Percentiles rank a stretch among this genome's conserved stretches.
Evolutionary conservation across 2,888 invertebrate species (phyloP).

Genomic region (Nemoura dubitans): DNA sequence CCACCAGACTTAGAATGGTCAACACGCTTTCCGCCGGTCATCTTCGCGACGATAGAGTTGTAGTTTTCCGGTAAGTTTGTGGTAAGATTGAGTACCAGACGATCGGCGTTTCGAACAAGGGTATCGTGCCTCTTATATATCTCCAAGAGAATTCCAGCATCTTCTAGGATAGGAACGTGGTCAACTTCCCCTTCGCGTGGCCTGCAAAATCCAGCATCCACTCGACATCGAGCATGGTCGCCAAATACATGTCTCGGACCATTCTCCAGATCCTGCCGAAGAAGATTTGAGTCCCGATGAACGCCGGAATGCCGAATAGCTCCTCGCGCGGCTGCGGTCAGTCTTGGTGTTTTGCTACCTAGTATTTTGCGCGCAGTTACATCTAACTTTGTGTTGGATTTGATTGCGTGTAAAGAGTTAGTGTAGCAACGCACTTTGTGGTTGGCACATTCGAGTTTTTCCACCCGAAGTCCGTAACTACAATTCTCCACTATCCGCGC

Average conservation of each 20-base stretch:
- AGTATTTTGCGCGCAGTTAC: not conserved
- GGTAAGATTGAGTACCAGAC: conserved; percentile 34
- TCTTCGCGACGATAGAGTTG: conserved; percentile 47
- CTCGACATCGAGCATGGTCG: conserved; percentile 1
- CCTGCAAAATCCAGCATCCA: not conserved
- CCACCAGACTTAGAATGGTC: conserved; percentile 37
- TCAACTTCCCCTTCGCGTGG: not conserved
- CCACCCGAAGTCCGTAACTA: not conserved
- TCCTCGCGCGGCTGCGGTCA: not conserved
- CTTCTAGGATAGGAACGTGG: not conserved
- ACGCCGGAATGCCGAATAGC: not conserved
- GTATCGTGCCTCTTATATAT: not conserved
- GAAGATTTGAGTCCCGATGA: not conserved
- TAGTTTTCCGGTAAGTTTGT: conserved; percentile 48
- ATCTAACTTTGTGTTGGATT: not conserved
- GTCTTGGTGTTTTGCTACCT: too few species aligned
- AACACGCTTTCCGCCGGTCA: conserved; percentile 47
- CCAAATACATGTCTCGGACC: conserved; percentile 10
- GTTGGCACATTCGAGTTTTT: conserved; percentile 23
- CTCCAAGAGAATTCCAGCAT: not conserved
- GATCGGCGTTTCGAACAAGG: not conserved
- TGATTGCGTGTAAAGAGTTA: not conserved
- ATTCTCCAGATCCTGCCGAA: conserved; percentile 9
- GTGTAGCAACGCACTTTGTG: not conserved
- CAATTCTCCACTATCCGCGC: not conserved